Evolutionary conservation across 2,113 vertebrate genomes (phyloP).

Genomic region (Larimichthys crocea): DNA sequence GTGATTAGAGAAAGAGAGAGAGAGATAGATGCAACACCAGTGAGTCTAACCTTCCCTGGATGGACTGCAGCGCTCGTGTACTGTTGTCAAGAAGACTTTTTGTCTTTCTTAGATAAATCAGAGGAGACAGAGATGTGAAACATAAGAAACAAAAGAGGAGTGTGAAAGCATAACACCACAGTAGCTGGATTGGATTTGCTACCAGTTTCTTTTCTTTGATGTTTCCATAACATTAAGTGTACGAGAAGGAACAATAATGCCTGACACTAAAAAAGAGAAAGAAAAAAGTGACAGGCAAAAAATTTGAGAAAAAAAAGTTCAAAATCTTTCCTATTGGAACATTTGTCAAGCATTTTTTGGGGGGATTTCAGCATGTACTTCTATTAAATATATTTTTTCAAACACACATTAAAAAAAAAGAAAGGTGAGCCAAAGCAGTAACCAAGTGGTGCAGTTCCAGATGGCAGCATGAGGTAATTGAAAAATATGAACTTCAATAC

Average conservation of each 20-base stretch:
- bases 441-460: constrained; percentile 16
- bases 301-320: not conserved
- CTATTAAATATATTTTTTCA: constrained; percentile 3
- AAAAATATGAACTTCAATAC: constrained; percentile 50
- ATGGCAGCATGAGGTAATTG: constrained; percentile 45
- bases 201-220: not conserved
- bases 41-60: not conserved
- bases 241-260: not conserved
- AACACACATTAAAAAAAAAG: constrained; percentile 31
- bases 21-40: constrained; percentile 17
- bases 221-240: not conserved
- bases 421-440: constrained; percentile 19
- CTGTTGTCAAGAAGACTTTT: constrained; percentile 7
- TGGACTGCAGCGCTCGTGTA: not conserved
- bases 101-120: constrained; percentile 14
- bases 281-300: not conserved
- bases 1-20: constrained; percentile 18
- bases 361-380: not conserved
- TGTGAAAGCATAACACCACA: not conserved
- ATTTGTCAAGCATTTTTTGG: not conserved
- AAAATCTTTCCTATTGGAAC: not conserved
- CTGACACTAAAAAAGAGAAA: not conserved
- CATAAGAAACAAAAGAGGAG: not conserved
- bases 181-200: too few species aligned
- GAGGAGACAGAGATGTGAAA: constrained; percentile 10